Conservation (phyloP, 2,113 vertebrate species). For the Nipponia nippon region DNA sequence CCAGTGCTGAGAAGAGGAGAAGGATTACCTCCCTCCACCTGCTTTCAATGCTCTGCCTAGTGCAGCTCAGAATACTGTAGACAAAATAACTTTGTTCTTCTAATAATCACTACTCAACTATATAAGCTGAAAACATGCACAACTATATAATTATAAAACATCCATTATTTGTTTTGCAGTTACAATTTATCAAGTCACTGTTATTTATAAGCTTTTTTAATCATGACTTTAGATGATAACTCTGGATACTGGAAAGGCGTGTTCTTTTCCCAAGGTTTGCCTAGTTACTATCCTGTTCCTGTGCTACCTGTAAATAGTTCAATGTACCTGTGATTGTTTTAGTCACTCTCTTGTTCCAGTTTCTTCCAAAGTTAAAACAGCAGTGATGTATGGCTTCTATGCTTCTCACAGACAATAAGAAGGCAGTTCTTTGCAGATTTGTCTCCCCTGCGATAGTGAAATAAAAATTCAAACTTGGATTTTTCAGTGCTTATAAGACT, state of each 20-base stretch:
- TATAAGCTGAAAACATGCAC: background rate
- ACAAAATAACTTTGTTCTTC: background rate
- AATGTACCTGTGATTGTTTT: background rate
- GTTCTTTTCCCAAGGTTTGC: background rate
- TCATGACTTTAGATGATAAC: background rate
- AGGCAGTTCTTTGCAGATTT: background rate
- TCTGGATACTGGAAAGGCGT: accelerated
- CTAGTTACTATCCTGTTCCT: background rate
- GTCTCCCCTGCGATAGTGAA: background rate
- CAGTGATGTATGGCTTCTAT: background rate
- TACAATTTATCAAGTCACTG: background rate
- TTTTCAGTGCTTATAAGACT: background rate
- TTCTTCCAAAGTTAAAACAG: background rate
- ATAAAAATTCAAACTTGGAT: background rate
- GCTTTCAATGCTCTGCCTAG: background rate
- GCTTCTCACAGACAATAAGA: background rate
- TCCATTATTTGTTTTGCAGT: background rate
- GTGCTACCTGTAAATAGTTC: background rate
- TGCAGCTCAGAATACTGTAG: background rate
- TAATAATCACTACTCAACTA: background rate
- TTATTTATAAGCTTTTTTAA: background rate
- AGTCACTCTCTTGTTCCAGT: background rate
- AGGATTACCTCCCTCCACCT: background rate
- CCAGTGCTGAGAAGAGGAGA: background rate
- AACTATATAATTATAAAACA: background rate